Conservation (phyloP, 2,113 vertebrate genomes). For the Leptocoma aspasia region DNA sequence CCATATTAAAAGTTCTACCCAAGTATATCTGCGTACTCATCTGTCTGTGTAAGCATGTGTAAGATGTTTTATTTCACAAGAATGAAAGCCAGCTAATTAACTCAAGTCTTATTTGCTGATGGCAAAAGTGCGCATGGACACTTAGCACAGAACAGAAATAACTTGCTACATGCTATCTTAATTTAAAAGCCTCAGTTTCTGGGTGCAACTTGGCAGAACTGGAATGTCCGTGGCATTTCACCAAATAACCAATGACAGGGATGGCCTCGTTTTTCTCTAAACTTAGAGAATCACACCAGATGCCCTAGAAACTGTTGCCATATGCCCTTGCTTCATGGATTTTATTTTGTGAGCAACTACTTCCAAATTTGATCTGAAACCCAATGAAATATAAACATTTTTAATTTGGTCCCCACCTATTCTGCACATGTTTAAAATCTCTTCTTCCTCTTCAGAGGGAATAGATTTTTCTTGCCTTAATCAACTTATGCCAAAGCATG, state of each 20-base stretch:
- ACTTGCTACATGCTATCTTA: background rate
- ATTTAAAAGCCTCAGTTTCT: background rate
- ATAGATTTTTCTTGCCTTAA: conserved; percentile 26
- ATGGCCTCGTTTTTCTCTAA: background rate
- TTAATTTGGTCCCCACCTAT: conserved; percentile 7
- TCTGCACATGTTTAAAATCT: background rate
- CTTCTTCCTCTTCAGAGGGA: background rate
- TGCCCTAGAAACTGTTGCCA: background rate
- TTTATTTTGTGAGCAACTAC: background rate
- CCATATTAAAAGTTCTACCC: background rate
- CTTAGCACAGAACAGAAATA: background rate
- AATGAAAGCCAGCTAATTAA: background rate
- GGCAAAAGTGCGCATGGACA: background rate
- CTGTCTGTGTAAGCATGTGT: background rate
- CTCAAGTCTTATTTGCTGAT: background rate
- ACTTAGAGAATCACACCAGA: background rate
- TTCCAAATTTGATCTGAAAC: background rate
- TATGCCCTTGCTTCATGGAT: background rate
- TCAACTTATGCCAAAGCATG: conserved; percentile 32
- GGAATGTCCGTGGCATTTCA: background rate
- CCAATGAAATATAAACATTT: background rate
- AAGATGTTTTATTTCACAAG: background rate
- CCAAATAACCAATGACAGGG: background rate
- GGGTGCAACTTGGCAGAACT: background rate
- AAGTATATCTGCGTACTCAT: accelerated